Conservation (phyloP, 2,888 invertebrate genomes). For the Melinaea marsaeus region DNA sequence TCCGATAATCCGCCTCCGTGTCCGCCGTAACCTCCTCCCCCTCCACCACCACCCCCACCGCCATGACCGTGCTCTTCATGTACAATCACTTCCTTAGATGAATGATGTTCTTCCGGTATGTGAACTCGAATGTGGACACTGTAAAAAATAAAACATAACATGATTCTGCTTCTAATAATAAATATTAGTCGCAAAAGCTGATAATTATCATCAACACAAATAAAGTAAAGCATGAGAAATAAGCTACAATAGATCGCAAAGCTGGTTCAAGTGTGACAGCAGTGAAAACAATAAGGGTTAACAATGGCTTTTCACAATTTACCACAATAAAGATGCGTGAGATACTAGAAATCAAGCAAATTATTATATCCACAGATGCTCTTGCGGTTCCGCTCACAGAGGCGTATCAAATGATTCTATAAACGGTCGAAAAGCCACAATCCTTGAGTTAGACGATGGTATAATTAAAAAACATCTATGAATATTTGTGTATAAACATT, state of each 20-base stretch:
- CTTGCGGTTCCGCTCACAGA: conserved; percentile 50
- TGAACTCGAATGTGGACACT: conserved; percentile 78
- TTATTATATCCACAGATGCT: conserved; percentile 53
- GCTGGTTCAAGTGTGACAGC: conserved; percentile 49
- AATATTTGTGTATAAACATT: conserved; percentile 37
- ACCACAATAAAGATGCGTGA: conserved; percentile 66
- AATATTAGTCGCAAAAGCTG: conserved; percentile 23
- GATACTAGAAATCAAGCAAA: conserved; percentile 70
- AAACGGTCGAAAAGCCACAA: conserved; percentile 11
- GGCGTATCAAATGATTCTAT: conserved; percentile 16
- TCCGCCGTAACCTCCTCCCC: conserved; percentile 38
- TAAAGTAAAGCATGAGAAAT: conserved; percentile 26
- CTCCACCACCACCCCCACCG: conserved; percentile 42
- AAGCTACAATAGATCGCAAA: conserved; percentile 47
- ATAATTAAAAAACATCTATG: conserved; percentile 25
- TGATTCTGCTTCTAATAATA: conserved; percentile 12
- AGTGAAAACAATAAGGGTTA: conserved; percentile 55
- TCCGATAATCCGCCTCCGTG: conserved; percentile 47
- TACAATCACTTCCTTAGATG: conserved; percentile 66
- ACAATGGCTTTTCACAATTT: conserved; percentile 73
- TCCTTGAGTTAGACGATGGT: neutral
- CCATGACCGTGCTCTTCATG: conserved; percentile 53
- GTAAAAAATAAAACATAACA: conserved; percentile 35
- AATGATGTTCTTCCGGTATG: conserved; percentile 71
- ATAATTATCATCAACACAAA: conserved; percentile 20